Conservation (phyloP, 2,113 vertebrate genomes). For the Actinemys pallida region DNA sequence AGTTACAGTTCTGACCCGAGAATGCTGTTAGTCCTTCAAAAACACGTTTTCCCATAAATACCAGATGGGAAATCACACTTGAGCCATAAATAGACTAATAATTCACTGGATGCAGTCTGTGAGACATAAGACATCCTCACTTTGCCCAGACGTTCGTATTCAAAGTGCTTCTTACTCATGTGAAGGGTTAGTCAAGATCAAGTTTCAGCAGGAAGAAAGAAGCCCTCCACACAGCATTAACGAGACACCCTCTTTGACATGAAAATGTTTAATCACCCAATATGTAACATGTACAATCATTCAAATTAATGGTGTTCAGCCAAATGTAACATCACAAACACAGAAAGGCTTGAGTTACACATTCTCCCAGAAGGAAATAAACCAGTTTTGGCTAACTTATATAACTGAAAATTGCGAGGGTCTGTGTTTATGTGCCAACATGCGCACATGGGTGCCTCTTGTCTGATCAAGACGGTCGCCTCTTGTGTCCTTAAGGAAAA, state of each 20-base stretch:
- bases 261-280: slow-evolving; percentile 25
- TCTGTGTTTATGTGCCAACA: slow-evolving; percentile 46
- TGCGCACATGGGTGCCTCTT: slow-evolving; percentile 1
- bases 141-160: background rate
- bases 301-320: slow-evolving; percentile 40
- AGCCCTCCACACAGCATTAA: background rate
- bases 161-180: background rate
- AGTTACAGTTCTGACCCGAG: background rate
- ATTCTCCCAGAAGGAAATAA: slow-evolving; percentile 49
- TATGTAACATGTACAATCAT: background rate
- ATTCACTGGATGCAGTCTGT: background rate
- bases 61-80: background rate
- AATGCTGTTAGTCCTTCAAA: background rate
- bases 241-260: slow-evolving; percentile 19
- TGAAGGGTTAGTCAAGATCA: background rate
- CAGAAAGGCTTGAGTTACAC: slow-evolving; percentile 47
- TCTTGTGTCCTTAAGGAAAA: slow-evolving; percentile 46
- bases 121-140: background rate
- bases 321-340: slow-evolving; percentile 43
- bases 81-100: background rate
- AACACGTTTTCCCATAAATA: slow-evolving; percentile 17
- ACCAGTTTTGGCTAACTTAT: background rate
- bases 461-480: slow-evolving; percentile 46
- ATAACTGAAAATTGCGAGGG: slow-evolving; percentile 25
- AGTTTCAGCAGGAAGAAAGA: background rate